Evolutionary conservation across 2,113 vertebrate species (phyloP), one percentile per base, ranked within the genome.

Genomic region (Corvus cornix): DNA sequence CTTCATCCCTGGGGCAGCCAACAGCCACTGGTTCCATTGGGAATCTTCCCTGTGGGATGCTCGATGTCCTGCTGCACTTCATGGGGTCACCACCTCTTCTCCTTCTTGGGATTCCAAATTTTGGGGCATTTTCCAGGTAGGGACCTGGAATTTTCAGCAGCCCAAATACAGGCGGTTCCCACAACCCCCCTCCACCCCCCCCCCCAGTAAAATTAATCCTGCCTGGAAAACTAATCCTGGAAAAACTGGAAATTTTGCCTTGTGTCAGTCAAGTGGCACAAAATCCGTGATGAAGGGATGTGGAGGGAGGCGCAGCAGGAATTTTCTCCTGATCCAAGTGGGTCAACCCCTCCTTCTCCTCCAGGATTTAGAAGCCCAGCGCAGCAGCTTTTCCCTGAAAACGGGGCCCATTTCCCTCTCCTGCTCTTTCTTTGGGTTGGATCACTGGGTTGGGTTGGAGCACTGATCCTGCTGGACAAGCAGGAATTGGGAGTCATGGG

Each of bases 401-500:
- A 63, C 0, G 14, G 37, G 18, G 3, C 15, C 8, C 6, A 3
- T 37, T 72, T 17, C 84, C 63, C 15, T 58, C 46, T 77, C 46
- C 55, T 13, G 41, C 31, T 56, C 27, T 16, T 67, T 43, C 60
- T 39, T 31, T 4, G 22, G 12, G 6, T 27, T 49, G 33, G 79
- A 23, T 58, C 33, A 51, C 35, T 37, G 35, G 35, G 35, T 37
- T 37, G 35, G 35, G 35, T 37, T 37, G 35, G 24, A 62, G n/a
- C 31, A 11, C 46, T 2, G 6, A 41, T n/a, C 73, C 37, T 18
- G 44, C 28, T 0, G 16, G 39, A n/a, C 10, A 35, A 73, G 16
- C 22, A 19, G 3, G 9, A 77, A 5, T 3, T 14, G 41, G 44
- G 55, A 69, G 1, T 11, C 21, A 3, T 0, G 6, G 52, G n/a